phyloP scores from a whole-genome alignment of 1,140 invertebrate genomes.

The Radopholus similis region DNA sequence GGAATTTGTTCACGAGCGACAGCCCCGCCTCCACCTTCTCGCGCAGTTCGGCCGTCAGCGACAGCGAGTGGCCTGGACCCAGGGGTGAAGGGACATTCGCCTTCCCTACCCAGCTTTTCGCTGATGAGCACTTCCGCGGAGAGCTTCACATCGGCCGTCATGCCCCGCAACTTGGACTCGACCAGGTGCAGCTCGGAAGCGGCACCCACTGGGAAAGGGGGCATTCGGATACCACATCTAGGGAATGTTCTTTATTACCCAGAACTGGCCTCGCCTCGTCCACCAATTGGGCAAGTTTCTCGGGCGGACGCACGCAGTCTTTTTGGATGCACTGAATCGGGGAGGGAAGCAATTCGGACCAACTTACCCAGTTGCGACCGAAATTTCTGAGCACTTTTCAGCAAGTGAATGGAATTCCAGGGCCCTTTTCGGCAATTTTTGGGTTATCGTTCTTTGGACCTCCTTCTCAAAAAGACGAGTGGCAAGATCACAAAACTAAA shows the following conservation, averaged over 20 bases:
- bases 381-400: background rate
- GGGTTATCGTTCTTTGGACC: background rate
- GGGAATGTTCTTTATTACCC: background rate
- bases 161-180: background rate
- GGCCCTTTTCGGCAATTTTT: background rate
- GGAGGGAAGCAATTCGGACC: background rate
- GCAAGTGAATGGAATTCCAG: background rate
- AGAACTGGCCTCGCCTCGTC: background rate
- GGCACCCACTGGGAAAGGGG: background rate
- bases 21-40: background rate
- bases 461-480: background rate
- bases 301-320: background rate
- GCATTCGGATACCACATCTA: background rate
- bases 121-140: background rate
- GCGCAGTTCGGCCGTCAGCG: background rate
- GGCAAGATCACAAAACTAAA: no score
- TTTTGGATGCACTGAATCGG: background rate
- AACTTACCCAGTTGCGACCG: background rate
- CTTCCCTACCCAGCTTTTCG: background rate
- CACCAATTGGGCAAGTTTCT: background rate
- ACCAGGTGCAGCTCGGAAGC: background rate
- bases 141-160: background rate
- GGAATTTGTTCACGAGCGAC: background rate
- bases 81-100: no score
- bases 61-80: background rate